Evolutionary conservation across 2,888 invertebrate species (phyloP), one percentile per base, ranked within the genome.

Genomic region (Heliconius ethilla): DNA sequence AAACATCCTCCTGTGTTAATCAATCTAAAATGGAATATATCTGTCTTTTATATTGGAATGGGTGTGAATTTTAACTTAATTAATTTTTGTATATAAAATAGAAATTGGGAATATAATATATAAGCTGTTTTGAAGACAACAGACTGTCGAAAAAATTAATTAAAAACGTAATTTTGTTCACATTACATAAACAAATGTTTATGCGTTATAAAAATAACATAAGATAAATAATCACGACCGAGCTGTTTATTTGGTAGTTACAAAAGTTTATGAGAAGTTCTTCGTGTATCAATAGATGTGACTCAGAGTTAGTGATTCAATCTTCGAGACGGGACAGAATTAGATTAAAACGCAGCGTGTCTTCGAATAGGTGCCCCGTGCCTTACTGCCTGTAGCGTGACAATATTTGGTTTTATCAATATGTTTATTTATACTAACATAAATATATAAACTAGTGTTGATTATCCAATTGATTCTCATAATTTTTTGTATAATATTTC

Each of bases 261-360:
- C 40, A 76, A 73, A 37, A 59, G 63, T 79, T 79, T 74, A 76
- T 73, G 59, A 65, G 69, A 76, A 73, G 74, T 67, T 62, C 65
- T 75, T 1, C 18, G 40, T 45, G 77, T 78, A 81, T 80, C 76
- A 76, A 75, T 70, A 79, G 79, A 70, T n/a, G 85, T 91, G 91
- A 91, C 83, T 91, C 91, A 91, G 83, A 33, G 29, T 63, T 77
- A 80, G 69, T 78, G 80, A 84, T 80, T 82, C 51, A 22, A 51
- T 51, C 51, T 51, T 22, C 81, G 79, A 83, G 84, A 84, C 81
- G 83, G 84, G 83, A 84, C 90, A 90, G 88, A 92, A 87, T 91
- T 91, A 92, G 91, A 88, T 79, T 81, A 70, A 81, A 81, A 77
- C 76, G 77, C 80, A 83, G 82, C 86, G 85, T 82, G 82, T 80